Conservation (phyloP, 1,140 invertebrate genomes). For the Drosophila teissieri region DNA sequence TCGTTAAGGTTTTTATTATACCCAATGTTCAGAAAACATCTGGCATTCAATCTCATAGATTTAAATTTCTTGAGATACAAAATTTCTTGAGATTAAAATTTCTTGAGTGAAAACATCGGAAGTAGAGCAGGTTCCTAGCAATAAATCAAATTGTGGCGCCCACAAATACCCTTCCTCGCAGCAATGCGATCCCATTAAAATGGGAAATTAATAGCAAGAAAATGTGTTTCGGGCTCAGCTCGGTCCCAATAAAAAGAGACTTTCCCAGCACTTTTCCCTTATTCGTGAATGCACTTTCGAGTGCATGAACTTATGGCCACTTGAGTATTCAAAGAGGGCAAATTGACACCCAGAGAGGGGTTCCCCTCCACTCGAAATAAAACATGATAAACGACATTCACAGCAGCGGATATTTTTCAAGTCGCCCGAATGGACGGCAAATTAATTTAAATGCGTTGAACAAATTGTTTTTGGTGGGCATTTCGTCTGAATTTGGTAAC, state of each 20-base stretch:
- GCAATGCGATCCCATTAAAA: constrained; percentile 61
- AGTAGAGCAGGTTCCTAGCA: not conserved
- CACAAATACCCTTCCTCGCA: constrained; percentile 27
- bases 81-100: too few relatives aligned
- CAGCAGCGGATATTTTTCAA: constrained; percentile 30
- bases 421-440: constrained; percentile 29
- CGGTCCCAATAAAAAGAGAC: constrained; percentile 14
- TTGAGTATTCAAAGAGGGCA: constrained; percentile 7
- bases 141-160: constrained; percentile 26
- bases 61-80: too few relatives aligned
- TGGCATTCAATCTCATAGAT: too few relatives aligned
- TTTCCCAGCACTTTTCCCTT: constrained; percentile 19
- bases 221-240: constrained; percentile 14
- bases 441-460: constrained; percentile 72
- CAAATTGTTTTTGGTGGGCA: constrained; percentile 57
- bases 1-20: too few relatives aligned
- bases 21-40: too few relatives aligned
- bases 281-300: constrained; percentile 48
- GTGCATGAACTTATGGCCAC: constrained; percentile 52
- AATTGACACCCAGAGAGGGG: not conserved
- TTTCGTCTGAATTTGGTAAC: constrained; percentile 55
- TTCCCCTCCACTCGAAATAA: constrained; percentile 26
- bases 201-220: constrained; percentile 65
- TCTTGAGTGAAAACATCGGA: too few relatives aligned
- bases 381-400: constrained; percentile 59